These are phyloP conservation scores for Drosophila lacicola DNA, from an alignment of 2,888 invertebrate species.

Conservation along the genomic window DNA sequence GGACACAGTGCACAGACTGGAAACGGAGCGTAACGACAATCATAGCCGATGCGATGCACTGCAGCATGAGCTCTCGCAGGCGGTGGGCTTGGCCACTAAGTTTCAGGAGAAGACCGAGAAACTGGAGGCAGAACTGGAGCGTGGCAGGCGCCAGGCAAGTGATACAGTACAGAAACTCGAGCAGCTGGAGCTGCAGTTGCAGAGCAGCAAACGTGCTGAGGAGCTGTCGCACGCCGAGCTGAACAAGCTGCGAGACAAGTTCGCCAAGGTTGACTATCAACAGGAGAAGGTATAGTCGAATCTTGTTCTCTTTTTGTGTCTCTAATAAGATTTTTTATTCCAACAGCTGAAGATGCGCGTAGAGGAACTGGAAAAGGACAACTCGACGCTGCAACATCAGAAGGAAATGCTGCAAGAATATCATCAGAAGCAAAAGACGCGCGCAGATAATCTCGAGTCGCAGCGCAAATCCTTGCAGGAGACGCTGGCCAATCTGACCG, in stretches of 20 bases:
- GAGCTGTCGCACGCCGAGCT: conserved; percentile 82
- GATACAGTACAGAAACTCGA: conserved; percentile 77
- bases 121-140: conserved; percentile 86
- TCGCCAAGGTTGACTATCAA: conserved; percentile 85
- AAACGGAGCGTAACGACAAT: conserved; percentile 82
- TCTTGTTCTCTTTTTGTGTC: accelerated
- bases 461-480: conserved; percentile 87
- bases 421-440: conserved; percentile 86
- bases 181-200: conserved; percentile 84
- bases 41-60: conserved; percentile 87
- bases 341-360: conserved; percentile 85
- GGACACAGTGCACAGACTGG: conserved; percentile 71
- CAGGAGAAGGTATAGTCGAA: conserved; percentile 85
- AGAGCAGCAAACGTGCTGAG: conserved; percentile 82
- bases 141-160: conserved; percentile 17
- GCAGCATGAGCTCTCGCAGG: conserved; percentile 90
- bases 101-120: conserved; percentile 89
- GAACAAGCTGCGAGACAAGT: conserved; percentile 85
- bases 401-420: conserved; percentile 86
- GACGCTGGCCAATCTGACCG: conserved; percentile 85
- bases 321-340: neutral
- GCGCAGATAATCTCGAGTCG: conserved; percentile 86
- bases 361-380: conserved; percentile 87
- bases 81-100: conserved; percentile 89
- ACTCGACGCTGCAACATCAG: conserved; percentile 86